phyloP scores from a whole-genome alignment of 1,140 invertebrate species.

The Hycleus cichorii region DNA sequence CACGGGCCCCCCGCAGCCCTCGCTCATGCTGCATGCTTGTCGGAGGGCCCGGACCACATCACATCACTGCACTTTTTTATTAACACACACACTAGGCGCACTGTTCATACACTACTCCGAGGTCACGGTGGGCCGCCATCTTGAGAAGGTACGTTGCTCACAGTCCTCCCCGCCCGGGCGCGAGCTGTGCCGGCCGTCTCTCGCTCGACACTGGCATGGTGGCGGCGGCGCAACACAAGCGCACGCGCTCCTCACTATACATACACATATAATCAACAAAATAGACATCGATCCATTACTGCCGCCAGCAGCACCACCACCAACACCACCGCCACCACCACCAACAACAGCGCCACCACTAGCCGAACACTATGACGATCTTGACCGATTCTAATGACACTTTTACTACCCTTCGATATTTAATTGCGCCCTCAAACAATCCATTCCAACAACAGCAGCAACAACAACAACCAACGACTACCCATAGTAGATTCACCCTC shows the following conservation, averaged over 20 bases:
- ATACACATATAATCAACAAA: no score
- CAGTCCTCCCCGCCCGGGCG: conserved; percentile 41
- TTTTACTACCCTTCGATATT: no score
- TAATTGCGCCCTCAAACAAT: no score
- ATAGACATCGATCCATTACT: conserved; percentile 18
- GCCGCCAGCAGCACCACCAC: conserved; percentile 8
- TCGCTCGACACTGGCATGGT: conserved; percentile 32
- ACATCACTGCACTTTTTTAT: conserved; percentile 26
- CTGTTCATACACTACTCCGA: conserved; percentile 19
- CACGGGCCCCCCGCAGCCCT: conserved; percentile 38
- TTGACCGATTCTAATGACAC: no score
- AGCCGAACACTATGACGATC: no score
- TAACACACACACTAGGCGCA: conserved; percentile 20
- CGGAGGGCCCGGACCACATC: conserved; percentile 21
- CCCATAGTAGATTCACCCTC: no score
- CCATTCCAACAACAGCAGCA: no score
- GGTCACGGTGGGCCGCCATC: conserved; percentile 36
- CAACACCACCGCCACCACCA: not conserved
- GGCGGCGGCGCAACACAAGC: conserved; percentile 18
- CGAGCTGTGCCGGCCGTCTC: conserved; percentile 38
- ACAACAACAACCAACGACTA: no score
- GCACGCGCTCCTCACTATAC: conserved; percentile 18
- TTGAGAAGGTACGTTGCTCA: conserved; percentile 35
- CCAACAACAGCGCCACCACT: no score
- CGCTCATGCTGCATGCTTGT: conserved; percentile 40